phyloP scores from a whole-genome alignment of 2,113 vertebrate genomes.

The Rallus limicola region DNA sequence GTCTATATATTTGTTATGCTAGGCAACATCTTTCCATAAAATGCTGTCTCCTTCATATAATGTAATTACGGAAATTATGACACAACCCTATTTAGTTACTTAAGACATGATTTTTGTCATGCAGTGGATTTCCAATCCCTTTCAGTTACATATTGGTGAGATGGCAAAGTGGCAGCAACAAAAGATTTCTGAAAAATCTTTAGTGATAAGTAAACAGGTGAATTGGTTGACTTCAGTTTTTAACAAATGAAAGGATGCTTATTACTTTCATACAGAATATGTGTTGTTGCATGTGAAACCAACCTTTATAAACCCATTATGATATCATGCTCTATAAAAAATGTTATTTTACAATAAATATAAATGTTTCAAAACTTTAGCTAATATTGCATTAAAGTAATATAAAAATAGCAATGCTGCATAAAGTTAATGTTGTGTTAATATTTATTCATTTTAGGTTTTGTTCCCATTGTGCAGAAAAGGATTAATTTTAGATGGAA shows the following conservation, averaged over 20 bases:
- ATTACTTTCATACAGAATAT: not conserved
- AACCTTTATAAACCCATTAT: not conserved
- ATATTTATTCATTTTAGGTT: not conserved
- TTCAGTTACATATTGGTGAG: not conserved
- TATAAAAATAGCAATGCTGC: not conserved
- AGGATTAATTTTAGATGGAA: not conserved
- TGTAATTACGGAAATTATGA: not conserved
- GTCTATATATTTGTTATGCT: not conserved
- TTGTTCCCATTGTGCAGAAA: not conserved
- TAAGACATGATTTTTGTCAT: not conserved
- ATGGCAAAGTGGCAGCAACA: not conserved
- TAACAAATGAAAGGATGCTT: not conserved
- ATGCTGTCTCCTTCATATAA: not conserved
- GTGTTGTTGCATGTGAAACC: not conserved
- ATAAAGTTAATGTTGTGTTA: not conserved
- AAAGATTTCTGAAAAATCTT: not conserved
- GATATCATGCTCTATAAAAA: not conserved
- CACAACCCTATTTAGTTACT: not conserved
- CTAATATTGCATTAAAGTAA: not conserved
- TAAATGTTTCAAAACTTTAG: not conserved
- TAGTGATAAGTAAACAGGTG: not conserved
- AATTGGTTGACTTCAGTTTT: not conserved
- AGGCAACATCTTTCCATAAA: not conserved
- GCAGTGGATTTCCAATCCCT: not conserved
- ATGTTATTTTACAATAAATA: not conserved